Percentiles rank a stretch among this genome's conserved stretches.
These are phyloP conservation scores for Chorisops tibialis DNA, from an alignment of 2,888 invertebrate species.

Conservation along the genomic window DNA sequence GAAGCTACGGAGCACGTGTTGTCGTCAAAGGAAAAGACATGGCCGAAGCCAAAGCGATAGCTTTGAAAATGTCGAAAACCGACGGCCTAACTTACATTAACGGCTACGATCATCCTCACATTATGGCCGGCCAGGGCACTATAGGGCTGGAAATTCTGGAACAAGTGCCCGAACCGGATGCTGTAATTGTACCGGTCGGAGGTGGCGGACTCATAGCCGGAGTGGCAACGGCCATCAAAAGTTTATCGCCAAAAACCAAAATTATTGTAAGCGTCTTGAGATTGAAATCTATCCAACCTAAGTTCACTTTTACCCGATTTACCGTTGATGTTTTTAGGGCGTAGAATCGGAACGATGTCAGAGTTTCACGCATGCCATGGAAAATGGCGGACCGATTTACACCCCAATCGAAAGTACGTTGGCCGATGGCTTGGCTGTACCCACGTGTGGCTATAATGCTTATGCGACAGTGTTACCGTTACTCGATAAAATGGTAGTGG, in stretches of 20 bases:
- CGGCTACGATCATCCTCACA: conserved; percentile 93
- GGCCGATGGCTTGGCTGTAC: conserved; percentile 87
- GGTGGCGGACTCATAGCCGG: conserved; percentile 90
- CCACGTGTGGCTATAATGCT: conserved; percentile 83
- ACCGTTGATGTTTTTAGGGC: conserved; percentile 57
- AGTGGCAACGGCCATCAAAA: conserved; percentile 83
- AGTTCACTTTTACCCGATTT: background rate
- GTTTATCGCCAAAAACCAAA: conserved; percentile 74
- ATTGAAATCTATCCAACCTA: background rate
- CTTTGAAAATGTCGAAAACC: conserved; percentile 71
- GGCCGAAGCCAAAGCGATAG: conserved; percentile 77
- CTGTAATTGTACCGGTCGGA: conserved; percentile 87
- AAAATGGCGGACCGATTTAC: conserved; percentile 64
- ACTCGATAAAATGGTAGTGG: conserved; percentile 77
- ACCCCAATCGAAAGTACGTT: conserved; percentile 70
- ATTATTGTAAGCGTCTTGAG: conserved; percentile 79
- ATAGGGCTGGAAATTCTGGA: conserved; percentile 89
- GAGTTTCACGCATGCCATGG: conserved; percentile 74
- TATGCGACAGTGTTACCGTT: conserved; percentile 68
- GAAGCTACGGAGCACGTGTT: conserved; percentile 79
- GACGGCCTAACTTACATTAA: conserved; percentile 78
- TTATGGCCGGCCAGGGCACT: conserved; percentile 94
- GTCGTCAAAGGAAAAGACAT: conserved; percentile 72
- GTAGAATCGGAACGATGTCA: conserved; percentile 91
- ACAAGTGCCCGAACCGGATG: conserved; percentile 83